phyloP scores from a whole-genome alignment of 2,113 vertebrate genomes.

The Syrrhaptes paradoxus region DNA sequence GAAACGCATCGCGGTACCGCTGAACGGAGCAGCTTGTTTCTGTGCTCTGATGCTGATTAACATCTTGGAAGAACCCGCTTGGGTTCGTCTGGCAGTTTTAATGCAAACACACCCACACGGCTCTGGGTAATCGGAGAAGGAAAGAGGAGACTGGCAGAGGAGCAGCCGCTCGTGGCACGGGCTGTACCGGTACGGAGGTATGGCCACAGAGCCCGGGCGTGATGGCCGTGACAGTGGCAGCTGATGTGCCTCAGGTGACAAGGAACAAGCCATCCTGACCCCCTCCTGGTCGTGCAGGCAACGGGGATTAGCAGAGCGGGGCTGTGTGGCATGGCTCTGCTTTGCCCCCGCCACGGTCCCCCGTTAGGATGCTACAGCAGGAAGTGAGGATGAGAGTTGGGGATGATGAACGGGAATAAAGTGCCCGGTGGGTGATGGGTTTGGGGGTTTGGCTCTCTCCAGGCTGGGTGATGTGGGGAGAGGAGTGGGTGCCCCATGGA shows the following conservation, averaged over 20 bases:
- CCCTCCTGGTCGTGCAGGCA: rapidly evolving
- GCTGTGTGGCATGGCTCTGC: too few relatives aligned
- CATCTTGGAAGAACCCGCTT: not conserved
- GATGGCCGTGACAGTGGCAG: rapidly evolving
- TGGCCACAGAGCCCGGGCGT: rapidly evolving
- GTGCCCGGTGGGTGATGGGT: rapidly evolving
- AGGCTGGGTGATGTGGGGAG: not conserved
- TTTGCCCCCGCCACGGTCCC: rapidly evolving
- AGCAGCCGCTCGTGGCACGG: not conserved
- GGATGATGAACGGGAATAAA: not conserved
- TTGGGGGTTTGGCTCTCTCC: not conserved
- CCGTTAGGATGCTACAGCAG: rapidly evolving
- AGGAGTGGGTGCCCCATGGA: not conserved
- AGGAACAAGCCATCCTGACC: not conserved
- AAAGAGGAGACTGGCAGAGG: not conserved
- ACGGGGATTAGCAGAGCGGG: not conserved
- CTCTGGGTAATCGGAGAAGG: not conserved
- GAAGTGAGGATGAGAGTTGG: rapidly evolving
- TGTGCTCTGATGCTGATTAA: not conserved
- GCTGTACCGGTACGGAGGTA: not conserved
- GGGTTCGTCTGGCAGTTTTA: not conserved
- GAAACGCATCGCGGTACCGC: rapidly evolving
- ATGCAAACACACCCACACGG: not conserved
- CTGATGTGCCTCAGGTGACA: rapidly evolving
- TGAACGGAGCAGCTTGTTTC: not conserved